Percentiles rank a stretch among this genome's conserved stretches.
Evolutionary conservation across 1,140 invertebrate species (phyloP).

Genomic region (Ceratosolen fusciceps): DNA sequence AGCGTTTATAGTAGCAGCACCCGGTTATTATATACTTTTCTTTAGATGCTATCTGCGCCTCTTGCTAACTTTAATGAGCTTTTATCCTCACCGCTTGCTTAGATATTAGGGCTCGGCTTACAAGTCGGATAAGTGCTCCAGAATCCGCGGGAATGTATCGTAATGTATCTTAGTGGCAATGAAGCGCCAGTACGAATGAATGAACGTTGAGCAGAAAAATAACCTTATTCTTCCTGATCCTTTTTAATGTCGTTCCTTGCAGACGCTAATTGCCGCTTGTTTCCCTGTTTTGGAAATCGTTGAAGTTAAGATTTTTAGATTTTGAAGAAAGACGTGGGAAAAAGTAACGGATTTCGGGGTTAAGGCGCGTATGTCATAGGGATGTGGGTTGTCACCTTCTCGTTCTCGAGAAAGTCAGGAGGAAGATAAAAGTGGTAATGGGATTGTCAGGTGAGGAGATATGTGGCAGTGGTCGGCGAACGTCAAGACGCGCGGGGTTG

Average conservation of each 20-base stretch:
- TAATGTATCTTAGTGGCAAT: not conserved
- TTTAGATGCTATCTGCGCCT: constrained; percentile 1
- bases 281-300: no score
- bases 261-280: no score
- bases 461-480: not conserved
- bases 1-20: constrained; percentile 11
- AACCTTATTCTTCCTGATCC: no score
- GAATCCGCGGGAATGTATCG: not conserved
- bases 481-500: no score
- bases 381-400: no score
- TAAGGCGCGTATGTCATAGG: no score
- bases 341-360: no score
- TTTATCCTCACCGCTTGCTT: constrained; percentile 27
- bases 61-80: constrained; percentile 19
- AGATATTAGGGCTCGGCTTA: not conserved
- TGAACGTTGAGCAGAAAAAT: no score
- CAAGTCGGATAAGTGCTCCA: constrained; percentile 2
- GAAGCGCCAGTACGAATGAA: not conserved
- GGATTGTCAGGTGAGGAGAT: not conserved
- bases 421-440: not conserved
- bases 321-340: no score
- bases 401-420: no score
- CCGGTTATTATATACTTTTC: constrained; percentile 4
- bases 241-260: no score
- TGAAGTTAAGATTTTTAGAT: no score